Evolutionary conservation across 1,140 invertebrate species (phyloP), one percentile per base, ranked within the genome.

Genomic region (Chrysomallon squamiferum): DNA sequence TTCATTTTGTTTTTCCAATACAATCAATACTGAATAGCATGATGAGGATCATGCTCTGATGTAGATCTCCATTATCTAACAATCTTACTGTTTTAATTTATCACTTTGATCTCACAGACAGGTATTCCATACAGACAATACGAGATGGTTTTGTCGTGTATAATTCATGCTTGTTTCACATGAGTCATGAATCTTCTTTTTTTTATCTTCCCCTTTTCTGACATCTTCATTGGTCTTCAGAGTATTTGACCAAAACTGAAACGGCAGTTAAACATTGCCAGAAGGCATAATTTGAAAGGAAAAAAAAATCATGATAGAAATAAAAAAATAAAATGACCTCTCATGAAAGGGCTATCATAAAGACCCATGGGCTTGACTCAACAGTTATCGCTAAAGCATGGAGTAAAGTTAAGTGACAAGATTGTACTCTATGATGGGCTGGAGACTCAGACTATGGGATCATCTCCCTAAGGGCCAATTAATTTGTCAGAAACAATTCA

Each of bases 401-500:
- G 13, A 54, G 50, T 27, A 30, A 25, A 54, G 29, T 54, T 25
- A 54, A 30, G 22, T 54, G 22, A 27, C 22, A 54, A 54, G 50
- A 54, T 15, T 3, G n/a, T 11, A 25, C 18, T 30, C 22, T 29
- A 27, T 30, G 29, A 25, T 54, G 50, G 25, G 25, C 25, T 27
- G 22, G 11, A 20, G 22, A 15, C 29, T 11, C 25, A 22, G n/a
- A 22, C 7, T 27, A 27, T 20, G 1, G 50, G 29, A 54, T 20
- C 22, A 30, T 30, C 22, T 25, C 50, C 50, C 50, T 27, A 27
- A 30, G 50, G 50, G 50, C 22, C 50, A 54, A 54, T 54, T 54
- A 54, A 54, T 54, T 54, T 54, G 50, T 54, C 50, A 54, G n/a
- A 54, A 54, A 54, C 50, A 54, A 54, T 54, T 54, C 50, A 2